Conservation (phyloP, 2,888 invertebrate species). For the Ennomos quercinarius region DNA sequence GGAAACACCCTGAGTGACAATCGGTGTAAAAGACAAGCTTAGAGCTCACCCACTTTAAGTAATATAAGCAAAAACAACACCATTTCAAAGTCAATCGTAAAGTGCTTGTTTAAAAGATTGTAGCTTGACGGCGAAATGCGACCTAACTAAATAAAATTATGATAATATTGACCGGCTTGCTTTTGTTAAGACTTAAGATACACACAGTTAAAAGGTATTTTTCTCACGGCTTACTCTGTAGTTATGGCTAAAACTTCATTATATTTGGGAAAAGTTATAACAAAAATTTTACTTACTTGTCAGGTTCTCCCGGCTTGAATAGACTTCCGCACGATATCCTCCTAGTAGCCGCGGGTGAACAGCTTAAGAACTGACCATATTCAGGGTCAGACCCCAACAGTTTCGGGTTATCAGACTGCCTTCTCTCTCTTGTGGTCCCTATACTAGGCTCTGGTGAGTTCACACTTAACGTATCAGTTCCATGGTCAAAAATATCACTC, state of each 20-base stretch:
- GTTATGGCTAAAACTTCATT: too few species aligned
- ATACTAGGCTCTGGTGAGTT: conserved; percentile 76
- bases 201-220: too few species aligned
- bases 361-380: conserved; percentile 87
- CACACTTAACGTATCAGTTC: conserved; percentile 74
- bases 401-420: conserved; percentile 86
- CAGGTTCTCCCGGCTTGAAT: conserved; percentile 89
- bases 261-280: background rate
- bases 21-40: conserved; percentile 13
- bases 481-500: conserved; percentile 75
- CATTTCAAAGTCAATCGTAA: conserved; percentile 28
- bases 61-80: conserved; percentile 33
- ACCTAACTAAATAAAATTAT: conserved; percentile 5
- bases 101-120: conserved; percentile 22
- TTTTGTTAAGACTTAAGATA: too few species aligned
- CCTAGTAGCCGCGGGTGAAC: conserved; percentile 94
- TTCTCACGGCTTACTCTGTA: too few species aligned
- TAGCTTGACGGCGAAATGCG: conserved; percentile 7
- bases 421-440: conserved; percentile 75
- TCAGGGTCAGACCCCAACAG: conserved; percentile 87
- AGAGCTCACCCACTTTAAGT: conserved; percentile 16
- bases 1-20: conserved; percentile 5
- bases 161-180: too few species aligned
- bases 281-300: conserved; percentile 76
- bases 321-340: conserved; percentile 96